Conservation (phyloP, 2,888 invertebrate genomes). For the Ethmia dodecea region DNA sequence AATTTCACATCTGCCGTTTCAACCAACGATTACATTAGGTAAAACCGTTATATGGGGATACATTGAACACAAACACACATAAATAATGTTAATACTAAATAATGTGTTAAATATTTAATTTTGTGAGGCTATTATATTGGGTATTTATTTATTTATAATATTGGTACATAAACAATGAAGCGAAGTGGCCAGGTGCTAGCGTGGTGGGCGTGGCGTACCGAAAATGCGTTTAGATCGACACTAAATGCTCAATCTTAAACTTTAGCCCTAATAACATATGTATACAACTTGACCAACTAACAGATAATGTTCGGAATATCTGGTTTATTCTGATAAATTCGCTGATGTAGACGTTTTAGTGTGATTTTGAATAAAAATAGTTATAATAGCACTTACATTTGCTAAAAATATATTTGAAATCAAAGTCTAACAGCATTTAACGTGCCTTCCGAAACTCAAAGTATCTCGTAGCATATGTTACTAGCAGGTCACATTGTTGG, state of each 20-base stretch:
- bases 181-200: constrained; percentile 64
- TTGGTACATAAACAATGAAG: constrained; percentile 5
- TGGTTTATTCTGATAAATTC: no score
- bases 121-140: constrained; percentile 7
- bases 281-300: no score
- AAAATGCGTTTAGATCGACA: not conserved
- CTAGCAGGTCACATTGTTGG: no score
- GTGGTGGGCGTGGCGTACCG: constrained; percentile 50
- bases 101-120: constrained; percentile 4
- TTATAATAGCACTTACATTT: no score
- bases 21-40: constrained; percentile 1
- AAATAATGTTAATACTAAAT: constrained; percentile 10
- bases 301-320: no score
- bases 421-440: no score
- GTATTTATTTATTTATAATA: not conserved
- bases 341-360: no score
- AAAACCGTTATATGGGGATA: constrained; percentile 4
- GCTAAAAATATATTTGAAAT: no score
- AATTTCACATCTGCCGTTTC: constrained; percentile 17
- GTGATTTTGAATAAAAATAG: no score
- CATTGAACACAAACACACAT: constrained; percentile 8
- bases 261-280: not conserved
- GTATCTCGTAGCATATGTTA: no score
- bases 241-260: not conserved
- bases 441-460: no score